Evolutionary conservation across 2,888 invertebrate species (phyloP), one percentile per base, ranked within the genome.

Genomic region (Ganaspis brasiliensis): DNA sequence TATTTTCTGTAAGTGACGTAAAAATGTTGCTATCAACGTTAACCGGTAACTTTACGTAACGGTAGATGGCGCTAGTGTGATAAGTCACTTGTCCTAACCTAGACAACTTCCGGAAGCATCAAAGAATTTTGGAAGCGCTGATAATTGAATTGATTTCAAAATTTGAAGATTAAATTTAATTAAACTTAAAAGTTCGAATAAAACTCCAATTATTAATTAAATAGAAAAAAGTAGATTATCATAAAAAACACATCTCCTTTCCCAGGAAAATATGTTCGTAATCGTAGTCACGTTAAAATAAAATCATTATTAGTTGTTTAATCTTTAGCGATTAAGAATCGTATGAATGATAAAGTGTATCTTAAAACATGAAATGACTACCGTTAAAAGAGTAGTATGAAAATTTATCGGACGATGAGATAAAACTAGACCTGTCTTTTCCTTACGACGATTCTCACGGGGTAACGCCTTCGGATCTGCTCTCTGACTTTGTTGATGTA

Each of bases 401-500:
- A 57, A 74, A 74, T 74, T 79, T 81, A 81, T 79, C 81, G 72
- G 61, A 40, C 79, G 57, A 77, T 72, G 77, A 75, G 81, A 81
- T 81, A 81, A 78, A 77, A 63, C 75, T 79, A 76, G 79, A 81
- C 81, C 75, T 81, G 81, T 81, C 81, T 77, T 81, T 61, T 61
- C 61, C 79, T 79, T 61, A 76, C 61, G 71, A 77, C 78, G 79
- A 81, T 81, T 81, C 81, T 78, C 79, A 81, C 79, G 81, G 76
- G 59, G 37, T 77, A 37, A 55, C 73, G 12, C 52, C 71, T 35
- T 35, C 57, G 75, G 70, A 75, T 74, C 67, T 76, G 79, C 75
- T 67, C 56, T 77, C 73, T 45, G 71, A 78, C 72, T 78, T 76
- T 80, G 78, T 61, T 71, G 71, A 63, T 40, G 16, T 52, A 6